Evolutionary conservation across 2,113 vertebrate species (phyloP), one percentile per base, ranked within the genome.

Genomic region (Pelmatolapia mariae): DNA sequence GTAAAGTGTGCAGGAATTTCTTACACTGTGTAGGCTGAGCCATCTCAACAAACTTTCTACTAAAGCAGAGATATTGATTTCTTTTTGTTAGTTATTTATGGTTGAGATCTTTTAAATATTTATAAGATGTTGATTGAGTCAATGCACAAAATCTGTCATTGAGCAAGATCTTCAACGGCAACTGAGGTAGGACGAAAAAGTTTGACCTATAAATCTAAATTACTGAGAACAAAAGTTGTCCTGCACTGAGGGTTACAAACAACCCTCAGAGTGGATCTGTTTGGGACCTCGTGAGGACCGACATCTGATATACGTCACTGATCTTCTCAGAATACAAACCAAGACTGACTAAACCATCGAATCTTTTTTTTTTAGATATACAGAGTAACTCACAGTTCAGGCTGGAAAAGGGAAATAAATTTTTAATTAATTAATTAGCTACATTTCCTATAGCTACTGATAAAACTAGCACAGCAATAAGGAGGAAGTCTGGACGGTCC

Each of bases 131-230:
- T 38, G 61, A 7, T n/a, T 12, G 10, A 68, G 33, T 38, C 33
- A 2, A 13, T 66, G 19, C 19, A 66, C 18, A 66, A 66, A 38
- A 66, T 38, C 33, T 36, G 31, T 38, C 61, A 66, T 13, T 7
- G 19, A 38, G 3, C 33, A 38, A 66, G 31, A 66, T 12, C 33
- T 22, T 38, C 19, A 38, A 38, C 0, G 1, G 13, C 22, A 16
- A 43, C 66, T 71, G 2, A 1, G 13, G 12, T 0, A 71, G n/a
- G 61, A 66, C 0, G 2, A 71, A 40, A 71, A 24, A 9, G 3
- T 43, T 24, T 22, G 63, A 24, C 36, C 5, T 22, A 71, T n/a
- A 71, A 24, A 22, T 40, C 2, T 43, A 6, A 24, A 43, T 43
- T 71, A 24, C n/a, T 24, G 38, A 71, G 1, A 43, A 16, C n/a